Evolutionary conservation across 2,797 vertebrate genomes (phyloP).

Genomic region (Myiothlypis coronata): DNA sequence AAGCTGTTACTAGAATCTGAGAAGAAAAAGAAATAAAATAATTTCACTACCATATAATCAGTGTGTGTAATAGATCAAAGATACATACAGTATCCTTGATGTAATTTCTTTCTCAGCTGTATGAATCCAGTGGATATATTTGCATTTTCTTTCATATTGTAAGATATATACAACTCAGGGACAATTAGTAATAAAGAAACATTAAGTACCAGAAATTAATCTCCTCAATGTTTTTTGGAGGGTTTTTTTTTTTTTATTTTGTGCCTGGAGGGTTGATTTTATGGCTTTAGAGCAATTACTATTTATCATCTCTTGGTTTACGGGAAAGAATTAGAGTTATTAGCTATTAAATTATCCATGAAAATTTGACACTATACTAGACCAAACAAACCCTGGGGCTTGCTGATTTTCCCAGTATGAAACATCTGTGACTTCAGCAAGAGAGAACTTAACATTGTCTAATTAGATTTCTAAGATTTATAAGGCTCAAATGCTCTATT

Average conservation of each 20-base stretch:
- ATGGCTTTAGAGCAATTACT: conserved; percentile 75
- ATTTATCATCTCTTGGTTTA: conserved; percentile 81
- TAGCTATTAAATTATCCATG: conserved; percentile 86
- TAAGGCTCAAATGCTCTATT: conserved; percentile 67
- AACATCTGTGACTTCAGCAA: conserved; percentile 79
- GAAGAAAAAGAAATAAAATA: not conserved
- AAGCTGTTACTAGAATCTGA: not conserved
- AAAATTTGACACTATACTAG: conserved; percentile 80
- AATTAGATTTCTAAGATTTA: conserved; percentile 79
- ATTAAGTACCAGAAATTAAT: conserved; percentile 75
- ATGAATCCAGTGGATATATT: conserved; percentile 32
- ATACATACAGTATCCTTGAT: not conserved
- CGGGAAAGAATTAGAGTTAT: conserved; percentile 80
- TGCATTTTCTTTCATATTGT: conserved; percentile 36
- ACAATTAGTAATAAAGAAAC: conserved; percentile 65
- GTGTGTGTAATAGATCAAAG: not conserved
- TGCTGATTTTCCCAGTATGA: conserved; percentile 80
- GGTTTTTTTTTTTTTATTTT: not conserved
- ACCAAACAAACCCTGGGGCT: conserved; percentile 82
- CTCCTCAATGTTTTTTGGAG: conserved; percentile 42
- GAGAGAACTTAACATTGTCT: conserved; percentile 76
- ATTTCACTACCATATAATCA: not conserved
- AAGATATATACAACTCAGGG: conserved; percentile 41
- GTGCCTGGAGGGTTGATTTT: conserved; percentile 80
- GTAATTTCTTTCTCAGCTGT: conserved; percentile 17